These are phyloP conservation scores for Andrena dorsata DNA, from an alignment of 2,888 invertebrate genomes.

Conservation along the genomic window DNA sequence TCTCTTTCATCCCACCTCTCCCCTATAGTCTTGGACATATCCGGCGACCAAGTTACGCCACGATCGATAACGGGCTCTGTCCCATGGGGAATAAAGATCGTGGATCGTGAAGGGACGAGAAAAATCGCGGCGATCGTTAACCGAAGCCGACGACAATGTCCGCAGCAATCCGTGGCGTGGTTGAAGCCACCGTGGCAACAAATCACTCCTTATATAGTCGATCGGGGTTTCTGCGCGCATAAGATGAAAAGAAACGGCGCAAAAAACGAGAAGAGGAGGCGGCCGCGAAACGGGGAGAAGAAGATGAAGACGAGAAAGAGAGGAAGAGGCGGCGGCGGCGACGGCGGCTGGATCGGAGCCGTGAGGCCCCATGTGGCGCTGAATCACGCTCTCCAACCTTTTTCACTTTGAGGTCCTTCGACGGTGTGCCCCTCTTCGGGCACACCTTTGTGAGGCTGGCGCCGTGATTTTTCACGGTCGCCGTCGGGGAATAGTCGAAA, in stretches of 20 bases:
- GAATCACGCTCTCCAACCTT: constrained; percentile 71
- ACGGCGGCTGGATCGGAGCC: constrained; percentile 32
- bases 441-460: constrained; percentile 72
- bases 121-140: constrained; percentile 31
- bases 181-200: constrained; percentile 52
- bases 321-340: background rate
- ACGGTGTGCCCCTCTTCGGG: constrained; percentile 34
- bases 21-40: background rate
- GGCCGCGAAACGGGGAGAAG: constrained; percentile 18
- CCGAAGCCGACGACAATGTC: constrained; percentile 52
- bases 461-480: constrained; percentile 79
- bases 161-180: constrained; percentile 42
- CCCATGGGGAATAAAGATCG: constrained; percentile 13
- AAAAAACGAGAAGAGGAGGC: constrained; percentile 31
- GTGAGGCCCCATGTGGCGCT: constrained; percentile 69
- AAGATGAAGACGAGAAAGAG: constrained; percentile 14
- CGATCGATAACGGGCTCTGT: background rate
- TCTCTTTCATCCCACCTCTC: too few relatives aligned
- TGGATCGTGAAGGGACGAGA: constrained; percentile 7
- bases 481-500: constrained; percentile 68
- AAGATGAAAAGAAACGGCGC: constrained; percentile 53
- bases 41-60: background rate
- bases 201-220: constrained; percentile 72
- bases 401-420: constrained; percentile 65
- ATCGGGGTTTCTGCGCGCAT: constrained; percentile 66